A percentile compares a stretch with the other conserved stretches of the same genome.
Evolutionary conservation across 2,113 vertebrate genomes (phyloP).

Genomic region (Macquaria australasica): DNA sequence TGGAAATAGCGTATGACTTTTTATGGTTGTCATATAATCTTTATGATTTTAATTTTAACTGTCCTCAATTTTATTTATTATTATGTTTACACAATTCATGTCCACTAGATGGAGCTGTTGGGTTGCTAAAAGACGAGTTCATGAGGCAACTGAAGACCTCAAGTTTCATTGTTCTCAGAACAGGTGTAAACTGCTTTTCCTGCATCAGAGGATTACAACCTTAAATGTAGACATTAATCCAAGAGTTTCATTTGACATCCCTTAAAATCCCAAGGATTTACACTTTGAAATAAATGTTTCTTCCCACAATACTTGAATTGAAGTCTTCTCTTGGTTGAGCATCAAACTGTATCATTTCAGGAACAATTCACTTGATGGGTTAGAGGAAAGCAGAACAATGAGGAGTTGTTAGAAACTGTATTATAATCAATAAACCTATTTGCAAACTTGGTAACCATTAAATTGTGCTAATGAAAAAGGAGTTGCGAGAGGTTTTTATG

Average conservation of each 20-base stretch:
- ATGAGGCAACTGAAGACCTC: background rate
- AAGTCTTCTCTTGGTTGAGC: background rate
- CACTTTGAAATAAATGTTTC: constrained; percentile 44
- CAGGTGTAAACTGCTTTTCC: constrained; percentile 45
- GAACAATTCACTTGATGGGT: background rate
- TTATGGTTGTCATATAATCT: constrained; percentile 14
- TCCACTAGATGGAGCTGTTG: constrained; percentile 64
- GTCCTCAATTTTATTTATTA: background rate
- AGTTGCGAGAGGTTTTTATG: background rate
- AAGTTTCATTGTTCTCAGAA: constrained; percentile 18
- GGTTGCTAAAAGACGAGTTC: background rate
- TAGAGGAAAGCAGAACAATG: constrained; percentile 1
- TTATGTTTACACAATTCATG: background rate
- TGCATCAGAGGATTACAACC: background rate
- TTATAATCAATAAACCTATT: constrained; percentile 6
- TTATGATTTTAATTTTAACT: background rate
- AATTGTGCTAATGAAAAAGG: constrained; percentile 21
- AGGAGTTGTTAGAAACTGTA: background rate
- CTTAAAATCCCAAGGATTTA: background rate
- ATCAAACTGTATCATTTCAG: background rate
- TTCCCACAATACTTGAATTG: background rate
- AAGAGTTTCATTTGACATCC: background rate
- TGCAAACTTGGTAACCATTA: constrained; percentile 17
- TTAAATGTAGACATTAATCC: background rate
- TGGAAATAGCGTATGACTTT: constrained; percentile 6